These are phyloP conservation scores for Ptilorrhoa leucosticta DNA, from an alignment of 2,113 vertebrate genomes.

Conservation along the genomic window DNA sequence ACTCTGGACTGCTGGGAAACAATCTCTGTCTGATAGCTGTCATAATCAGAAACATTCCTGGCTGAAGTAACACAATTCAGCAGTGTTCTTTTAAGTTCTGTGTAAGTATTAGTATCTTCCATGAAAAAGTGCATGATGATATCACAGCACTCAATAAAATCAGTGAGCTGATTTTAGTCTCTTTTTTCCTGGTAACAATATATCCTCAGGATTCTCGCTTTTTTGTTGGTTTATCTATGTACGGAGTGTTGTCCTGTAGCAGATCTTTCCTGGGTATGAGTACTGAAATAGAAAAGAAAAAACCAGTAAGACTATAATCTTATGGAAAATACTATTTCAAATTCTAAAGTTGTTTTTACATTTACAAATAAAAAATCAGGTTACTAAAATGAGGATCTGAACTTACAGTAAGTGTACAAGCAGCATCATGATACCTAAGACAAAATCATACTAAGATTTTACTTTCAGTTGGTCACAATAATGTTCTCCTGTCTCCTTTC, in stretches of 20 bases:
- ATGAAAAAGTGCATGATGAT: background rate
- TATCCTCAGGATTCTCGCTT: conserved; percentile 17
- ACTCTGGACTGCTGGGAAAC: background rate
- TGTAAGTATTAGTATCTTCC: background rate
- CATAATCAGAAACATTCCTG: background rate
- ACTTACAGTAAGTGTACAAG: background rate
- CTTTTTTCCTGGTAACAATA: background rate
- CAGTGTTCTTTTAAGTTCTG: background rate
- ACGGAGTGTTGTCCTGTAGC: conserved; percentile 62
- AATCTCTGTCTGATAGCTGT: background rate
- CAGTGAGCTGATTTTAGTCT: background rate
- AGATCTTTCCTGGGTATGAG: conserved; percentile 65
- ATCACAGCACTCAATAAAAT: background rate
- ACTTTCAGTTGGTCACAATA: background rate
- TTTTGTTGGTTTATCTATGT: conserved; percentile 45
- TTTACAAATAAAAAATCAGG: background rate
- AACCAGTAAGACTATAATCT: background rate
- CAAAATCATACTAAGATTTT: background rate
- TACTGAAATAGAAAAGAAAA: conserved; percentile 29
- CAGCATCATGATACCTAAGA: background rate
- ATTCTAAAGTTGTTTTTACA: background rate
- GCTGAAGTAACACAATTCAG: background rate
- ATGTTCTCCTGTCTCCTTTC: background rate
- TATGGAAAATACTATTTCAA: background rate
- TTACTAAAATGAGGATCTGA: background rate